These are phyloP conservation scores for Pygoscelis adeliae DNA, from an alignment of 2,113 vertebrate genomes.

Conservation along the genomic window DNA sequence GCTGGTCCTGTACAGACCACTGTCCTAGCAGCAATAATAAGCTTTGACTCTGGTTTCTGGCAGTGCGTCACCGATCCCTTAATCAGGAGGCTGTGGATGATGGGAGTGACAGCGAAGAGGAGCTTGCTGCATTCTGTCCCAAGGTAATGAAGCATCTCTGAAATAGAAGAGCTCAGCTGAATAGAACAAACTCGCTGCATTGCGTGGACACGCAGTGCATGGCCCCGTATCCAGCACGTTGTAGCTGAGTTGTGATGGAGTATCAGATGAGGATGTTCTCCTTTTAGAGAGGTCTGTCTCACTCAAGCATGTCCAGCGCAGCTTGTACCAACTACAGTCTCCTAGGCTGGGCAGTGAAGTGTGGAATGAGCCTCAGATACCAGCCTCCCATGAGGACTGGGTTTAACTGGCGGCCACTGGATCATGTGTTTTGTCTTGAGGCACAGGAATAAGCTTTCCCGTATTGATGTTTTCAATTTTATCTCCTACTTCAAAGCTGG, in stretches of 20 bases:
- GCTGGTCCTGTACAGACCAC: background rate
- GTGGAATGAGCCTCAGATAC: background rate
- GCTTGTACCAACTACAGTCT: background rate
- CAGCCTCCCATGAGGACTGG: background rate
- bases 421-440: background rate
- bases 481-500: conserved; percentile 80
- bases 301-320: background rate
- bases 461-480: background rate
- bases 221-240: rapidly evolving
- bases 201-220: rapidly evolving
- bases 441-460: background rate
- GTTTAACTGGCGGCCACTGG: background rate
- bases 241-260: background rate
- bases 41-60: conserved; percentile 37
- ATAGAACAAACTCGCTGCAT: background rate
- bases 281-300: background rate
- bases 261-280: background rate
- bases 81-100: conserved; percentile 67
- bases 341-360: background rate
- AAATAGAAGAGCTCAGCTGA: background rate
- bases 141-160: conserved; percentile 67
- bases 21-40: background rate
- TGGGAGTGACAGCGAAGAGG: conserved; percentile 91
- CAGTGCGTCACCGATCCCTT: conserved; percentile 80
- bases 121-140: conserved; percentile 94